Conservation (phyloP, 2,113 vertebrate species). For the Columba janthina region DNA sequence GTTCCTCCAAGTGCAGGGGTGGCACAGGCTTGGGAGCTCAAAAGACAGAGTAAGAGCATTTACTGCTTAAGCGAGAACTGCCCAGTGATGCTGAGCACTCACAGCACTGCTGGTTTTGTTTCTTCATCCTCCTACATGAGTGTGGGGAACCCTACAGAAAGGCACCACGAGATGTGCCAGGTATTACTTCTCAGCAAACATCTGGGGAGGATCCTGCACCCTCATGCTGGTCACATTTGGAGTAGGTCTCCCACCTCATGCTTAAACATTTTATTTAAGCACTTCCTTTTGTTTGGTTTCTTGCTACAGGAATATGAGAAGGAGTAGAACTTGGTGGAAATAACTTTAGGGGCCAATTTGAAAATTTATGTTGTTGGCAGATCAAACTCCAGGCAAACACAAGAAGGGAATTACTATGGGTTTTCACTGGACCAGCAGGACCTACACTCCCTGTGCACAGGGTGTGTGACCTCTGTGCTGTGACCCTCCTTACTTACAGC, state of each 20-base stretch:
- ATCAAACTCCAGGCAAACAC: neutral
- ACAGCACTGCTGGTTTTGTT: neutral
- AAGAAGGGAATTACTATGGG: neutral
- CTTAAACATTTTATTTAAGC: neutral
- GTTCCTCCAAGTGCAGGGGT: neutral
- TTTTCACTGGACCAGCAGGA: neutral
- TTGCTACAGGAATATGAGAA: neutral
- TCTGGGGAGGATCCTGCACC: neutral
- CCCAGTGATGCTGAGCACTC: neutral
- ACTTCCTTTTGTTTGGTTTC: fast-evolving
- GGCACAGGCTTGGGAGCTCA: fast-evolving
- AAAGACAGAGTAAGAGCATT: neutral
- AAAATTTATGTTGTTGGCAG: neutral
- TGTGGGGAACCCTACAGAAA: neutral
- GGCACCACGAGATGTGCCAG: neutral
- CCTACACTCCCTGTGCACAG: neutral
- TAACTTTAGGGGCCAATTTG: neutral
- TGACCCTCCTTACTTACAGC: neutral
- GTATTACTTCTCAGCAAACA: neutral
- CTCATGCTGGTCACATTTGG: fast-evolving
- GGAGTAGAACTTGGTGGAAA: neutral
- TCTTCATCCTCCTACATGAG: fast-evolving
- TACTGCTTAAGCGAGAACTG: neutral
- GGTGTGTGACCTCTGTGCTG: neutral
- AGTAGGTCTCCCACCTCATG: neutral